phyloP scores from a whole-genome alignment of 2,888 invertebrate genomes.

The Leucophenga montana region DNA sequence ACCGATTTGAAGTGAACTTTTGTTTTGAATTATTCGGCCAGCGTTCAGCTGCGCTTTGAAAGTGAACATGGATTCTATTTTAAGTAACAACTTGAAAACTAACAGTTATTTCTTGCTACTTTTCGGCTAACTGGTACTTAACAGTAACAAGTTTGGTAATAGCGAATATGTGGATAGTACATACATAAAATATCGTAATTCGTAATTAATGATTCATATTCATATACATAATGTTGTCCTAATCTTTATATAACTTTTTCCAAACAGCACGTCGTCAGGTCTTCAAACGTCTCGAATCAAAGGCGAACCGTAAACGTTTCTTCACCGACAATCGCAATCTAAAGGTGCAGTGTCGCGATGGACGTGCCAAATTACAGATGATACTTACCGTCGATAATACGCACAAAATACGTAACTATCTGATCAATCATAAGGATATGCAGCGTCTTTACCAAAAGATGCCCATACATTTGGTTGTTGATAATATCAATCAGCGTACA shows the following conservation, averaged over 20 bases:
- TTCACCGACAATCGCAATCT: conserved; percentile 53
- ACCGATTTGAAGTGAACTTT: too few species aligned
- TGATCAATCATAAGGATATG: conserved; percentile 69
- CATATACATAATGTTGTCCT: too few species aligned
- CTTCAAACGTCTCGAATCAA: conserved; percentile 60
- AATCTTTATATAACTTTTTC: neutral
- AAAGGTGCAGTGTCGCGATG: conserved; percentile 66
- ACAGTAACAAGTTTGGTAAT: too few species aligned
- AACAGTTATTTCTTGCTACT: too few species aligned
- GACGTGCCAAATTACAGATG: conserved; percentile 63
- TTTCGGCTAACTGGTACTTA: too few species aligned
- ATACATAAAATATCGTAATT: too few species aligned
- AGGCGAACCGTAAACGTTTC: conserved; percentile 57
- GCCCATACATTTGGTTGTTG: conserved; percentile 67
- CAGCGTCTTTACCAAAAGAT: conserved; percentile 69
- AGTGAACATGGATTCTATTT: too few species aligned
- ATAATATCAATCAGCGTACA: conserved; percentile 71
- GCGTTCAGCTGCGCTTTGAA: too few species aligned
- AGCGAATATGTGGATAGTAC: too few species aligned
- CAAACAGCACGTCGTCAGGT: conserved; percentile 58
- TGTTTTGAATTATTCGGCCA: too few species aligned
- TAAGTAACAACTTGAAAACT: too few species aligned
- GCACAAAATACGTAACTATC: conserved; percentile 62
- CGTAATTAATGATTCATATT: too few species aligned
- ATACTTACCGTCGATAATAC: conserved; percentile 60